Percentiles rank a stretch among this genome's conserved stretches.
phyloP scores from a whole-genome alignment of 2,113 vertebrate species.

The Paratilapia polleni region DNA sequence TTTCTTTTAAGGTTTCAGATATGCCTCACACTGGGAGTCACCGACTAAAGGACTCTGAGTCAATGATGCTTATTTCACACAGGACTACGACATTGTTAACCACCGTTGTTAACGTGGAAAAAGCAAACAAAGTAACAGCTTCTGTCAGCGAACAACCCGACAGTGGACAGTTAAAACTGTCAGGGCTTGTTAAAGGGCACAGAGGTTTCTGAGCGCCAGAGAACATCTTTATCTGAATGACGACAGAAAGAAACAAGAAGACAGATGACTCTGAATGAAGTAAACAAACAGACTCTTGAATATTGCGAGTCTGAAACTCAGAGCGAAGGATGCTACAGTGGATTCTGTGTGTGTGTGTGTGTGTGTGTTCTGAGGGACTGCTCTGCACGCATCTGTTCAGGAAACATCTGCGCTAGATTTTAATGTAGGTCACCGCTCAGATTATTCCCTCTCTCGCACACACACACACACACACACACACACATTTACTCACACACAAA shows the following conservation, averaged over 20 bases:
- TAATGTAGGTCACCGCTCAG: constrained; percentile 53
- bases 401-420: constrained; percentile 58
- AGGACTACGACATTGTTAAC: background rate
- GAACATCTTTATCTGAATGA: background rate
- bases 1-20: constrained; percentile 38
- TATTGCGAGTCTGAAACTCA: background rate
- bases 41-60: background rate
- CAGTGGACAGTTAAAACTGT: background rate
- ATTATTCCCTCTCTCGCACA: background rate
- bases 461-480: background rate
- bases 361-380: constrained; percentile 8
- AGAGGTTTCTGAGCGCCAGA: background rate
- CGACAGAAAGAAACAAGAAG: background rate
- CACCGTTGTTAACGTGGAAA: background rate
- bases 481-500: background rate
- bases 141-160: background rate
- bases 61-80: background rate
- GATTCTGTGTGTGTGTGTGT: constrained; percentile 10
- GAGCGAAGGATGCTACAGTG: background rate
- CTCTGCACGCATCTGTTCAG: constrained; percentile 54
- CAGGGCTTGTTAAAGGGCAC: background rate
- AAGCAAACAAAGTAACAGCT: background rate
- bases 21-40: background rate
- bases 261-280: background rate
- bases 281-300: background rate